These are phyloP conservation scores for human (Homo sapiens) DNA, from an alignment of 2,113 vertebrate genomes.

Conservation along the genomic window DNA sequence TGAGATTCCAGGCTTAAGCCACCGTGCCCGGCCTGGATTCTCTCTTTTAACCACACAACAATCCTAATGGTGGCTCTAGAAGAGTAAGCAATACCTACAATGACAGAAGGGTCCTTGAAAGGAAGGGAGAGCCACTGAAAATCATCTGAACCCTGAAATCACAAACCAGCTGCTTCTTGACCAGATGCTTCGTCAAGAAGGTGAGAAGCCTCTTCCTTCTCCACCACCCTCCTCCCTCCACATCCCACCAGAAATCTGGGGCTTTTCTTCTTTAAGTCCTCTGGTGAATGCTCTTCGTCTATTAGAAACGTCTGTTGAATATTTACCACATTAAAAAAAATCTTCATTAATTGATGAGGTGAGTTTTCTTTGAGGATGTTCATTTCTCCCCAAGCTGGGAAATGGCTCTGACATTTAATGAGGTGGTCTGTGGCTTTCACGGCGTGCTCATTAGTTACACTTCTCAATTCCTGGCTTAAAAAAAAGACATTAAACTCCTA, in stretches of 20 bases:
- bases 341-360: not conserved
- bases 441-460: not conserved
- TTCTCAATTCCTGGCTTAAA: constrained; percentile 12
- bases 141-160: not conserved
- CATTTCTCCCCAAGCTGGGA: not conserved
- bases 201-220: not conserved
- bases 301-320: not conserved
- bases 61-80: not conserved
- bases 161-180: not conserved
- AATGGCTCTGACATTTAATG: not conserved
- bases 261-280: not conserved
- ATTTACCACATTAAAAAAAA: not conserved
- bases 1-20: too few relatives aligned
- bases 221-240: too few relatives aligned
- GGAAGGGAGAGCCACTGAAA: not conserved
- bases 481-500: constrained; percentile 3
- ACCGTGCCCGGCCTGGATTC: not conserved
- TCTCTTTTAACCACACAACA: not conserved
- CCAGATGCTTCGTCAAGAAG: too few relatives aligned
- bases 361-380: constrained; percentile 24
- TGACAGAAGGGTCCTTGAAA: not conserved
- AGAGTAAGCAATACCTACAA: not conserved
- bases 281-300: not conserved
- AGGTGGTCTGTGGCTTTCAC: constrained; percentile 1
- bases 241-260: not conserved